Conservation (phyloP, 2,113 vertebrate species). For the Macaca fascicularis region DNA sequence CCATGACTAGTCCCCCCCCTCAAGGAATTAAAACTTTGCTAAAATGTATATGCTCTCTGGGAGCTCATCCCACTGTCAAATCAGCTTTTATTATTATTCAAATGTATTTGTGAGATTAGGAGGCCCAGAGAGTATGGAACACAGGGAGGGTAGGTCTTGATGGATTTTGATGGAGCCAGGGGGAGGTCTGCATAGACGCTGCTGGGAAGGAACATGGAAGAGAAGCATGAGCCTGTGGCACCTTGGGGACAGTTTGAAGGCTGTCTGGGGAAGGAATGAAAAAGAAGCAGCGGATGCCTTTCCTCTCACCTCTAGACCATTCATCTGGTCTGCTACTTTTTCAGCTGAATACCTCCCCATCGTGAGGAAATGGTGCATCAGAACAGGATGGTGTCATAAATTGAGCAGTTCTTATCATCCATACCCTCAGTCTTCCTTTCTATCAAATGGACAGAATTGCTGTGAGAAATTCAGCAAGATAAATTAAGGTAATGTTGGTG, state of each 20-base stretch:
- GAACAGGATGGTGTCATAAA: fast-evolving
- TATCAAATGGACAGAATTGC: not conserved
- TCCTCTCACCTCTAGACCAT: not conserved
- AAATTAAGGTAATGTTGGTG: not conserved
- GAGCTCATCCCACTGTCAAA: not conserved
- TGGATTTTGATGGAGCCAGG: not conserved
- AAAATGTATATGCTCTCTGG: not conserved
- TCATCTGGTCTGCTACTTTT: not conserved
- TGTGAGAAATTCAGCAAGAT: not conserved
- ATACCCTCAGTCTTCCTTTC: not conserved
- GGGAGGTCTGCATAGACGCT: not conserved
- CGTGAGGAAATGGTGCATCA: not conserved
- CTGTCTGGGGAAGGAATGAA: no score
- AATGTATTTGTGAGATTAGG: not conserved
- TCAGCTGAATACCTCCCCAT: not conserved
- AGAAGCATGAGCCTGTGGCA: no score
- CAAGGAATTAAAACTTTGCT: not conserved
- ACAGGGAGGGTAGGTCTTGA: not conserved
- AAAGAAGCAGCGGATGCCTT: not conserved
- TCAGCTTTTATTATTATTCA: not conserved
- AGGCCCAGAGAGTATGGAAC: not conserved
- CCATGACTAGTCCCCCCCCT: fast-evolving
- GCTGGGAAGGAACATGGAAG: fast-evolving
- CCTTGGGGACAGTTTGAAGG: not conserved
- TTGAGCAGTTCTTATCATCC: not conserved